Evolutionary conservation across 1,140 invertebrate species (phyloP), one percentile per base, ranked within the genome.

Genomic region (Drosophila novamexicana): DNA sequence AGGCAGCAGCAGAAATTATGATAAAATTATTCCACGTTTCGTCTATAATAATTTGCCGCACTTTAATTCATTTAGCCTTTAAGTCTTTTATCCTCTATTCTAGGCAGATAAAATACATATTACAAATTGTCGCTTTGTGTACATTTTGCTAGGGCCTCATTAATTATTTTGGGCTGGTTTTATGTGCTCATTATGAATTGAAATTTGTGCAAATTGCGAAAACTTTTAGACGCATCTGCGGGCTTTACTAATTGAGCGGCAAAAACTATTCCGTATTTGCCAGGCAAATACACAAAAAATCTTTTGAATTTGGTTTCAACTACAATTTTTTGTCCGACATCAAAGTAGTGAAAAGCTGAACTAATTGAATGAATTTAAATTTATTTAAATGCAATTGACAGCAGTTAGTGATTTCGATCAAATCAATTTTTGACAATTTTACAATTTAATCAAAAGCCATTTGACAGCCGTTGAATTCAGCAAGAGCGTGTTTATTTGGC

Each of bases 151-250:
- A 54, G 54, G 71, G 57, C 22, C 71, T 50, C 56, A 56, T 74
- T 74, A 74, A 69, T 57, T 74, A 74, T 34, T 56, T 58, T 52
- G 42, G 22, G 39, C 22, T 9, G 39, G 39, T 32, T 63, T 45
- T 63, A 34, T 70, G 40, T 57, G 59, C 52, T 71, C 52, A 64
- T 71, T 71, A 71, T 64, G 68, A 71, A 71, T 71, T 50, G 61
- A 71, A 57, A 42, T 63, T 45, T 7, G 22, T 45, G 39, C 32
- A 54, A 63, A 70, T 62, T 62, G n/a, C 39, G 9, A 59, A 68
- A 10, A 53, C 44, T 47, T 36, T 45, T 29, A n/a, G 49, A 50
- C 37, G 42, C 61, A 71, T 34, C n/a, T 56, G 59, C 52, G 52
- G 61, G 52, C 10, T 64, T 14, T 12, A 36, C 68, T 70, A 70